These are phyloP conservation scores for Ectobius pallidus DNA, from an alignment of 2,888 invertebrate species.

Conservation along the genomic window DNA sequence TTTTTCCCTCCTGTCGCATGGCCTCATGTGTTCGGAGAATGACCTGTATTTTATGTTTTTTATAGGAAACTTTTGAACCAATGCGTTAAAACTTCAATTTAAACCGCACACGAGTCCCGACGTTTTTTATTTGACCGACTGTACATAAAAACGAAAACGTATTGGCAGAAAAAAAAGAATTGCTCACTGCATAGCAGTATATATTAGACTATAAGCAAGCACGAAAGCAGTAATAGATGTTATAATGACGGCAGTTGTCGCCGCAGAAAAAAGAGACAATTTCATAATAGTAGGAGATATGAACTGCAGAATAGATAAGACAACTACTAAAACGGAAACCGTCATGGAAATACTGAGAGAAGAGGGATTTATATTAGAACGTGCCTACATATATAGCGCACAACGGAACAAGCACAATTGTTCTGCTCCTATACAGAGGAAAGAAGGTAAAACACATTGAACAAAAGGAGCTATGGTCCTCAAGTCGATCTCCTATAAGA, in stretches of 20 bases:
- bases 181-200: not conserved
- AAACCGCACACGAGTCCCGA: too few species aligned
- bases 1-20: too few species aligned
- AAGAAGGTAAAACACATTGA: not conserved
- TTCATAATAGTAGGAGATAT: not conserved
- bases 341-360: not conserved
- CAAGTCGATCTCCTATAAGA: not conserved
- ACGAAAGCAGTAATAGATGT: not conserved
- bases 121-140: too few species aligned
- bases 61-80: too few species aligned
- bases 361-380: not conserved
- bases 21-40: too few species aligned
- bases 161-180: not conserved
- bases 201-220: not conserved
- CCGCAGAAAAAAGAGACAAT: not conserved
- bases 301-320: not conserved
- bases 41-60: too few species aligned
- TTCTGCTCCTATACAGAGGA: not conserved
- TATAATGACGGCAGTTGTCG: not conserved
- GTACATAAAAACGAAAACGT: too few species aligned
- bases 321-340: not conserved
- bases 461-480: not conserved
- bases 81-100: too few species aligned
- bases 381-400: not conserved
- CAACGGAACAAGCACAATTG: not conserved